Conservation (phyloP, 2,888 invertebrate genomes). For the Epistrophella euchroma region DNA sequence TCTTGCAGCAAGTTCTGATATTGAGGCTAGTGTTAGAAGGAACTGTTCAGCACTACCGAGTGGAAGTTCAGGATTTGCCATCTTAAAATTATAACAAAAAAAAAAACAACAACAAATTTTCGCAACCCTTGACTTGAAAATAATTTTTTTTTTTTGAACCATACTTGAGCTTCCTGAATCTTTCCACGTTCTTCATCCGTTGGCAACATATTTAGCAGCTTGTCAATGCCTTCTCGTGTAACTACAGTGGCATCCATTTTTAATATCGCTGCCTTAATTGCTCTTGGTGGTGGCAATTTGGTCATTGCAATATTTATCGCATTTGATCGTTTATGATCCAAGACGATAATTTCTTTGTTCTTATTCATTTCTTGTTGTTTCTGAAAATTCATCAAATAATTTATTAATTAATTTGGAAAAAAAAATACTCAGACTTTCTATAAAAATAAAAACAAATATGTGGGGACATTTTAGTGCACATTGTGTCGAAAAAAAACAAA, state of each 20-base stretch:
- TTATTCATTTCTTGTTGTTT: constrained; percentile 93
- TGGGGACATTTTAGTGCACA: constrained; percentile 57
- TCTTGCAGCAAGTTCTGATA: constrained; percentile 96
- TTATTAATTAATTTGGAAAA: neutral
- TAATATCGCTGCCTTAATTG: constrained; percentile 99
- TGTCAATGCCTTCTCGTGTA: constrained; percentile 99
- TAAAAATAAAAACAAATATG: constrained; percentile 28
- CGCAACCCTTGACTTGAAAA: neutral
- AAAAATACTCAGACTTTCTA: neutral
- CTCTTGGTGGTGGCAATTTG: constrained; percentile 97
- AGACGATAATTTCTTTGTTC: constrained; percentile 95
- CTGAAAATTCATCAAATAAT: constrained; percentile 82
- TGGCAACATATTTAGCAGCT: constrained; percentile 98
- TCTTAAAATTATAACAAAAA: constrained; percentile 68
- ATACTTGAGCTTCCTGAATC: constrained; percentile 95
- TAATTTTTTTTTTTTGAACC: neutral
- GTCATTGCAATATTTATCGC: constrained; percentile 99
- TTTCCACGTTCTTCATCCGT: constrained; percentile 98
- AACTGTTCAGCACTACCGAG: constrained; percentile 98
- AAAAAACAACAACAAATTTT: neutral
- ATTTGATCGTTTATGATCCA: constrained; percentile 98
- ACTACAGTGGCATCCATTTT: constrained; percentile 99
- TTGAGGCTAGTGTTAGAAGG: constrained; percentile 96
- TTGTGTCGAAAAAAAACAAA: constrained; percentile 36
- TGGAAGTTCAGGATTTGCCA: constrained; percentile 83